These are phyloP conservation scores for Tenebrio molitor DNA, from an alignment of 1,140 invertebrate species.

Conservation along the genomic window DNA sequence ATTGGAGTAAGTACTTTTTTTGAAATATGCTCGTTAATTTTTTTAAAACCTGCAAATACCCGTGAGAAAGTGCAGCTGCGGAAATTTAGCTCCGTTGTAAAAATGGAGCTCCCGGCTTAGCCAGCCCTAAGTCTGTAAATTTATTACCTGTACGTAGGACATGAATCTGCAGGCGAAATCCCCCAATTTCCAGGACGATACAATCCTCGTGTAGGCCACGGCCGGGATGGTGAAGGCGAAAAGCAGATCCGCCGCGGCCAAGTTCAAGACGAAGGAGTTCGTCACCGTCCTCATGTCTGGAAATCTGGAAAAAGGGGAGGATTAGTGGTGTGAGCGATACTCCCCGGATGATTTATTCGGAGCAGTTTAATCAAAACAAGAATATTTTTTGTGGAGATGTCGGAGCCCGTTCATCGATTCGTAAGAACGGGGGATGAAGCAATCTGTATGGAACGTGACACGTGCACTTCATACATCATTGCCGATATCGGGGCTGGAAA, in stretches of 20 bases:
- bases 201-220: conserved; percentile 69
- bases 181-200: conserved; percentile 71
- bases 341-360: not conserved
- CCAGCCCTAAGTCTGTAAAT: no score
- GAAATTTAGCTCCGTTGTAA: no score
- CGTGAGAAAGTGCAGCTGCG: no score
- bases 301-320: conserved; percentile 66
- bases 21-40: no score
- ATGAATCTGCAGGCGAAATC: conserved; percentile 69
- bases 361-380: not conserved
- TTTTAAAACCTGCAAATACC: no score
- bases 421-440: not conserved
- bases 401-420: not conserved
- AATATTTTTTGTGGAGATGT: not conserved
- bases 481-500: not conserved
- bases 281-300: conserved; percentile 81
- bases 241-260: conserved; percentile 76
- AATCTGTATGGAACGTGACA: conserved; percentile 4
- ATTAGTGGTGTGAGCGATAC: conserved; percentile 11
- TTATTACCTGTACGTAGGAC: conserved; percentile 72
- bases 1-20: no score
- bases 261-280: conserved; percentile 81
- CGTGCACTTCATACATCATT: conserved; percentile 4
- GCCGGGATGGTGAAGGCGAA: conserved; percentile 71
- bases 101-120: no score